Base-by-base conservation (phyloP, 2,113 vertebrate genomes). In the Colossoma macropomum region DNA sequence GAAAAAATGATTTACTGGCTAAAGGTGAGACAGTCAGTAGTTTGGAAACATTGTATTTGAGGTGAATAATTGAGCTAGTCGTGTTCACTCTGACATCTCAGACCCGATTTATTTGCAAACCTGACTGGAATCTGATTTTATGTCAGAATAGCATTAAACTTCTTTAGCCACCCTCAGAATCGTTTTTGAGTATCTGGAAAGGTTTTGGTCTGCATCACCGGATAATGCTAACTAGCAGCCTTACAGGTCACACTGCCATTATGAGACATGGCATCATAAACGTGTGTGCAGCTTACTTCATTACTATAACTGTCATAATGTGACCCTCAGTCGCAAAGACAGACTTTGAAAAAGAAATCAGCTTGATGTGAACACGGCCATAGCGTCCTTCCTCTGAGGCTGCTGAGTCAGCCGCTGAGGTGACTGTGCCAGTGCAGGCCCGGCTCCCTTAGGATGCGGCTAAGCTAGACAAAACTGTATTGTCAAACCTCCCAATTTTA, bases 401-500 rank as follows among this genome's bases (percentile, higher is more conserved):
- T 70, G 48, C 21, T 6, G 21, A 48, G 4, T 45, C 34, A 4
- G 34, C 27, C 54, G 50, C 54, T 59, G 65, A 80, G 30, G 79
- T 32, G 23, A 34, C 21, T 30, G 17, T 17, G 25, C 68, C 27
- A 45, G 28, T 41, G 52, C 41, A 54, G 32, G 34, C 25, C 54
- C 41, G 23, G 52, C 60, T 60, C 38, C 19, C 32, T 38, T 25
- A 71, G 66, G 32, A 80, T 15, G 38, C 27, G 34, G 19, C n/a
- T 72, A 72, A 80, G 11, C 50, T 71, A 60, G 71, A 71, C 63
- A 71, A 69, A 68, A 70, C 50, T 70, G 66, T 71, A 54, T 70
- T 59, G 11, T 38, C 56, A 81, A 62, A 59, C 34, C 25, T 73
- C 60, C 25, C 78, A 80, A 62, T 80, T 81, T 80, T 32, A 60